Evolutionary conservation across 2,888 invertebrate genomes (phyloP), one percentile per base, ranked within the genome.

Genomic region (Lucinisca nassula): DNA sequence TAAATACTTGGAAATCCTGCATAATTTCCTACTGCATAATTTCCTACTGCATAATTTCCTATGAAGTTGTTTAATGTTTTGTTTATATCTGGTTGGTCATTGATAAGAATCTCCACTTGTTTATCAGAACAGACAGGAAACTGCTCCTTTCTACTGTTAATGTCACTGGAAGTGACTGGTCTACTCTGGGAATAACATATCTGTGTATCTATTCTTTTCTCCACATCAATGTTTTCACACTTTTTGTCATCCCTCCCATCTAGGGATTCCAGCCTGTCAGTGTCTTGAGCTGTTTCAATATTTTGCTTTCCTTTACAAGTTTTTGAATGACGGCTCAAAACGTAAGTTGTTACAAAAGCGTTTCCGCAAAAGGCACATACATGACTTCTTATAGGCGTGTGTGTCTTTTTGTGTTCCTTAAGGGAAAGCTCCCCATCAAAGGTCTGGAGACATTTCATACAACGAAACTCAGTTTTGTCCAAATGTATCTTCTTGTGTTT

Each of bases 401-500:
- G 75, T 45, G 49, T 75, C n/a, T 75, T 75, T 24, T 24, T 45
- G 24, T 75, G 75, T 17, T 30, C 21, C 10, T 35, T 30, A 10
- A 75, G 51, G 6, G 37, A 8, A 49, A 27, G 14, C 4, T 21
- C 49, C 6, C 49, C 75, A 1, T 14, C 49, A 75, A 75, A 75
- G 21, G 32, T 30, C 12, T 51, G 17, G 21, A 27, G 30, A 35
- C 75, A 75, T 1, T n/a, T n/a, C 0, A 12, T 10, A n/a, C 75
- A 75, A 17, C 30, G n/a, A 30, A 30, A 75, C 2, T 27, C 30
- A 32, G 21, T 75, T 30, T 75, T 27, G 10, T 30, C 75, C n/a
- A 30, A 27, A 30, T 75, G 75, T 8, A 1, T 75, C 96, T 99
- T 99, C 94, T 98, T 98, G 95, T 99, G 99, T 0, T 99, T 97